A percentile compares a stretch with the other conserved stretches of the same genome.
Evolutionary conservation across 35 echinoderm and acorn worm species (phyloP).

Genomic region (Hemicentrotus pulcherrimus): DNA sequence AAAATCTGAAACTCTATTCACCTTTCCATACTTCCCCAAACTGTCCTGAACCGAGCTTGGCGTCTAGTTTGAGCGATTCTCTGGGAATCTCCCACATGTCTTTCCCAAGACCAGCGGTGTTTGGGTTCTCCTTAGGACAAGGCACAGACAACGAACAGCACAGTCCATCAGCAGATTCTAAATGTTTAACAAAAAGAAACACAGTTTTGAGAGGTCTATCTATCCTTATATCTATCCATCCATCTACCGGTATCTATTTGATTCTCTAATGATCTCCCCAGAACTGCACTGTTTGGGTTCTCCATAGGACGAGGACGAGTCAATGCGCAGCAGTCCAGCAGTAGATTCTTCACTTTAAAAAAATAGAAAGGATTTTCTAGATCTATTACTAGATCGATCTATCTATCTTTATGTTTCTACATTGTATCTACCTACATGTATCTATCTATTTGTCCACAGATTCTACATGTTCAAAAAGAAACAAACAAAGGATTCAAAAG

Average conservation of each 20-base stretch:
- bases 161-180: constrained; percentile 59
- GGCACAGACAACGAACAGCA: constrained; percentile 59
- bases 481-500: no score
- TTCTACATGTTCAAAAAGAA: no score
- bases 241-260: constrained; percentile 56
- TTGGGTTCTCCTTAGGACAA: constrained; percentile 78
- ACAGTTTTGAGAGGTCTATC: not conserved
- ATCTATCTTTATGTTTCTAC: no score
- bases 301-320: constrained; percentile 60
- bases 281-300: constrained; percentile 73
- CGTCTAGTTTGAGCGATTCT: constrained; percentile 78
- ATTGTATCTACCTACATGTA: no score
- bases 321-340: constrained; percentile 70
- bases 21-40: constrained; percentile 99
- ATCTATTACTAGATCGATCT: no score
- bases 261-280: constrained; percentile 91
- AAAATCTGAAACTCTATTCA: not conserved
- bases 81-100: constrained; percentile 96
- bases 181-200: not conserved
- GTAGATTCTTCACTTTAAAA: not conserved
- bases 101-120: constrained; percentile 73
- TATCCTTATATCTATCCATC: no score
- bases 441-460: no score
- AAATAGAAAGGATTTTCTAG: not conserved
- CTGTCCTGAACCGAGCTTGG: constrained; percentile 85